These are phyloP conservation scores for Onchidella celtica DNA, from an alignment of 2,888 invertebrate species.

Conservation along the genomic window DNA sequence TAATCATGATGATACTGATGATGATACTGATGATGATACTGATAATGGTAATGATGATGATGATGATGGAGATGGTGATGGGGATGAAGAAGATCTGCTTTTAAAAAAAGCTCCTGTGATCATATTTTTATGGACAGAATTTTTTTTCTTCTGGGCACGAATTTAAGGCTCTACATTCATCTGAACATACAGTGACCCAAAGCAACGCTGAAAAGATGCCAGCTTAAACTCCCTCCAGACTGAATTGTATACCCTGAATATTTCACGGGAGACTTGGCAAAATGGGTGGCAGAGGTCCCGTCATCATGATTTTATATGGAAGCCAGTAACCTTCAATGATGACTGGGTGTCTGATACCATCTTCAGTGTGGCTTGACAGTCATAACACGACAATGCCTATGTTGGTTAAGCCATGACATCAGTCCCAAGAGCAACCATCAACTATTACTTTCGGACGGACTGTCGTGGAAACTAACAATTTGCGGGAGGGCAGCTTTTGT, in stretches of 20 bases:
- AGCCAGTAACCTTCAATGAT: conserved; percentile 6
- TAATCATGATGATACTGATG: not conserved
- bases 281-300: not conserved
- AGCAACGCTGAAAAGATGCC: not conserved
- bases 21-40: not conserved
- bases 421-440: not conserved
- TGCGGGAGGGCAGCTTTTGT: not conserved
- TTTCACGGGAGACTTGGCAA: not conserved
- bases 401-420: not conserved
- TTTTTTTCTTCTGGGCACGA: no score
- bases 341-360: not conserved
- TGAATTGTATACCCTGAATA: not conserved
- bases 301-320: conserved; percentile 8
- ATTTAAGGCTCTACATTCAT: no score
- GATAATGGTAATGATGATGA: not conserved
- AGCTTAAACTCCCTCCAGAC: not conserved
- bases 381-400: not conserved
- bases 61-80: not conserved
- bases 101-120: not conserved
- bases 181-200: not conserved
- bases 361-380: conserved; percentile 1
- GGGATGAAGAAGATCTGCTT: not conserved
- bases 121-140: not conserved
- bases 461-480: not conserved
- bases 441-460: not conserved